These are phyloP conservation scores for Melopsittacus undulatus DNA, from an alignment of 2,797 vertebrate genomes.

Conservation along the genomic window DNA sequence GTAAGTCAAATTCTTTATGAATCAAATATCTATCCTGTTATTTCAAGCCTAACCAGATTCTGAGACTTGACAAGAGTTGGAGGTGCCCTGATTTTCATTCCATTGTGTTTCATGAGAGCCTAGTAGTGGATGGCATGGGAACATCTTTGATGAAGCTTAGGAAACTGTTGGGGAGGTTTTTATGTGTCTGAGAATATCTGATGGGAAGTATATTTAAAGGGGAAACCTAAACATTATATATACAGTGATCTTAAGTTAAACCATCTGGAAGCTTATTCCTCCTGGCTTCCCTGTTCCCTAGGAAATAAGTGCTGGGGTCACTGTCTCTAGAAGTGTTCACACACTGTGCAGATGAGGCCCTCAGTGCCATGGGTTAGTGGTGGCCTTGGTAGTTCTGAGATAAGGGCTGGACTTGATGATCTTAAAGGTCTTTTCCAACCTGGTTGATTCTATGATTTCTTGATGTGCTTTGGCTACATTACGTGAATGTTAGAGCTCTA, in stretches of 20 bases:
- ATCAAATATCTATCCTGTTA: neutral
- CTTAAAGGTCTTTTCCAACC: neutral
- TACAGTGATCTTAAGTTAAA: neutral
- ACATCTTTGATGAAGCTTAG: neutral
- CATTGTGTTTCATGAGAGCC: neutral
- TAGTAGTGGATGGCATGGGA: neutral
- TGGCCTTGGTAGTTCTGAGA: neutral
- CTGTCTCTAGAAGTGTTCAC: neutral
- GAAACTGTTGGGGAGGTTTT: neutral
- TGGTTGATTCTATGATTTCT: neutral
- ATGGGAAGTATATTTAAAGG: neutral
- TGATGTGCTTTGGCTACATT: neutral
- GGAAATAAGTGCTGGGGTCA: neutral
- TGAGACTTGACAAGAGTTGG: neutral
- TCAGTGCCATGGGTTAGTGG: neutral
- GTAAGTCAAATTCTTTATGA: neutral
- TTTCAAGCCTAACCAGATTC: neutral
- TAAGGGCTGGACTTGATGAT: neutral
- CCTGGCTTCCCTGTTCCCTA: neutral
- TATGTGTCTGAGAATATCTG: neutral
- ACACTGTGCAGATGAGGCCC: neutral
- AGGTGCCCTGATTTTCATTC: neutral
- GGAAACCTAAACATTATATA: neutral
- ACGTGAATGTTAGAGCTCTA: neutral
- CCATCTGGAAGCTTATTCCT: neutral